phyloP scores from a whole-genome alignment of 2,888 invertebrate genomes.

The Biston betularia region DNA sequence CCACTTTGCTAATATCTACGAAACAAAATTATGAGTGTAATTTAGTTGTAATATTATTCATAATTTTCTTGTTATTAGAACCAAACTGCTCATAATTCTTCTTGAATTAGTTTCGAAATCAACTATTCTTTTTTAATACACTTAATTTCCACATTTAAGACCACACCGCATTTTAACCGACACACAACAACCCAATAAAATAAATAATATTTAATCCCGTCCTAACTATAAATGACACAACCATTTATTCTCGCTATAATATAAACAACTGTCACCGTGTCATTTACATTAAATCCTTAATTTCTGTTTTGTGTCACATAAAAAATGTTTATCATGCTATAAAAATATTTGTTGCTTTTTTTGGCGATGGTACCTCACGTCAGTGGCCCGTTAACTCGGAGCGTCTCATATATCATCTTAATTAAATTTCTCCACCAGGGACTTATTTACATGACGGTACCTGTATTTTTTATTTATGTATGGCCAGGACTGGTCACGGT shows the following conservation, averaged over 20 bases:
- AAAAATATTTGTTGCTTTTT: conserved; percentile 45
- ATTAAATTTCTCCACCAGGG: conserved; percentile 82
- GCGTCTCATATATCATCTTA: conserved; percentile 85
- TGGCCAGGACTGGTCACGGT: conserved; percentile 45
- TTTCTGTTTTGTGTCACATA: conserved; percentile 44
- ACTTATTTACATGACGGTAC: conserved; percentile 81
- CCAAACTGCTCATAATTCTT: conserved; percentile 2
- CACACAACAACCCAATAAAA: conserved; percentile 27
- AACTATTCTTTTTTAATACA: conserved; percentile 1
- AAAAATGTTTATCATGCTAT: conserved; percentile 45
- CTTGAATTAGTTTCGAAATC: neutral
- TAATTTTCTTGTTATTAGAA: conserved; percentile 7
- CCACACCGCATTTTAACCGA: conserved; percentile 12
- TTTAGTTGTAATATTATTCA: neutral
- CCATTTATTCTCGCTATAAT: conserved; percentile 25
- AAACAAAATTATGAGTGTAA: neutral
- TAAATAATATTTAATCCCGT: conserved; percentile 31
- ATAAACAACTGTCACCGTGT: conserved; percentile 43
- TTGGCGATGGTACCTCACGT: conserved; percentile 62
- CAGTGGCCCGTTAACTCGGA: conserved; percentile 70
- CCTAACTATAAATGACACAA: conserved; percentile 24
- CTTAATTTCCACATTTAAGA: conserved; percentile 17
- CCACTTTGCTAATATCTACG: neutral
- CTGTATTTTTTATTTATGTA: conserved; percentile 49
- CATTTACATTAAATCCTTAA: conserved; percentile 45